Evolutionary conservation across 2,888 invertebrate genomes (phyloP), one percentile per base, ranked within the genome.

Genomic region (Abscondita cerata): DNA sequence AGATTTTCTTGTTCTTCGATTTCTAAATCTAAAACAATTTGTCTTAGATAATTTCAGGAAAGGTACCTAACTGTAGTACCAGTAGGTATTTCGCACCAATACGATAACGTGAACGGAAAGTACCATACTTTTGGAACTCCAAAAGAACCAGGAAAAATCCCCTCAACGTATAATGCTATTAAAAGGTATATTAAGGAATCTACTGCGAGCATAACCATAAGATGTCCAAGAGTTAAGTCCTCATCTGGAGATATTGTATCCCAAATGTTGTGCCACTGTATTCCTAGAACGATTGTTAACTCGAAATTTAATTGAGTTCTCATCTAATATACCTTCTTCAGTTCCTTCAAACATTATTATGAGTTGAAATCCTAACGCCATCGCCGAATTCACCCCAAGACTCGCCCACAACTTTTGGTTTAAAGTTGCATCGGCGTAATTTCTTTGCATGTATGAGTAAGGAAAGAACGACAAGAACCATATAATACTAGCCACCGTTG

Each of bases 131-230:
- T 54, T 34, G 69, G 63, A 16, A 69, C 62, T 9, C 73, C 72
- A 59, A 65, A 71, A 19, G 67, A 62, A 34, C 96, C 96, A 0
- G 96, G 96, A 64, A 89, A 84, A 8, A 97, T 86, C 68, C 91
- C 91, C 78, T 96, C 96, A 20, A 96, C 81, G 76, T 96, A 97
- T 68, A 95, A 81, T 0, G 96, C 89, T 38, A 95, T 78, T 1
- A 89, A 60, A 76, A 92, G 84, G 74, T 95, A 93, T 0, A 95
- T 52, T 0, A 89, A 54, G 4, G 85, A 81, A 74, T 92, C 90
- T 0, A 91, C 64, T 12, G 89, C 73, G 71, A 96, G 78, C 84
- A 94, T 89, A 1, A 92, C 71, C 40, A 95, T 81, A 33, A 91
- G 84, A 69, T 88, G 84, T 2, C 90, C 90, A 69, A 93, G 82